These are phyloP conservation scores for Macrobrachium rosenbergii DNA, from an alignment of 1,140 invertebrate genomes.

Conservation along the genomic window DNA sequence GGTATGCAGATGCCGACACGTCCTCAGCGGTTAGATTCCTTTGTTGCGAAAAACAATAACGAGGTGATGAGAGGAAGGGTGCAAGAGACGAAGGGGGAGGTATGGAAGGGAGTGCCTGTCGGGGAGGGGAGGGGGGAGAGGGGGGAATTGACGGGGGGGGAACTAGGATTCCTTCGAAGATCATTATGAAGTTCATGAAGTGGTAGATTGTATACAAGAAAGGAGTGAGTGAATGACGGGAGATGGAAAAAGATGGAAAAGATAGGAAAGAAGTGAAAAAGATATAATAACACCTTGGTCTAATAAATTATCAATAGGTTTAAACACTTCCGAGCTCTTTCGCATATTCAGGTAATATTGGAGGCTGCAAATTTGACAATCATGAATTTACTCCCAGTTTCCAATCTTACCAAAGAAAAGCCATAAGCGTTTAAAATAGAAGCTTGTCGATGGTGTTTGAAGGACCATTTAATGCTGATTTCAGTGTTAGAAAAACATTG, in stretches of 20 bases:
- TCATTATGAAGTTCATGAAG: constrained; percentile 27
- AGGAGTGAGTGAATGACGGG: neutral
- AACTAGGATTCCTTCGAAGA: neutral
- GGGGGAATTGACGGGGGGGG: constrained; percentile 7
- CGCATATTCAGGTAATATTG: too few relatives aligned
- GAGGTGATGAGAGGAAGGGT: neutral
- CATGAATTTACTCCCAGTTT: too few relatives aligned
- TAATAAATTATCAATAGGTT: too few relatives aligned
- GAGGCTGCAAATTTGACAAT: too few relatives aligned
- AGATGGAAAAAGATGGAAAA: neutral
- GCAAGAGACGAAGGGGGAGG: neutral
- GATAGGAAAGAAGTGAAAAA: neutral
- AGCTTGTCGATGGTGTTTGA: too few relatives aligned
- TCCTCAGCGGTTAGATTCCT: neutral
- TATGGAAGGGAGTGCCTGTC: neutral
- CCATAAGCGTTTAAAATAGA: too few relatives aligned
- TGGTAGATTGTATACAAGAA: neutral
- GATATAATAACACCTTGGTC: too few relatives aligned
- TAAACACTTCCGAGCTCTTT: too few relatives aligned
- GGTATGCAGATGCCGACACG: constrained; percentile 12
- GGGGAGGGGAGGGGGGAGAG: neutral
- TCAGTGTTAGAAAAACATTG: too few relatives aligned
- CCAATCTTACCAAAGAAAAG: too few relatives aligned
- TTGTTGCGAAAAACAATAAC: constrained; percentile 28
- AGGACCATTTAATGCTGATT: too few relatives aligned